Percentiles rank a stretch among this genome's conserved stretches.
phyloP scores from a whole-genome alignment of 2,113 vertebrate species.

The Seriola dumerili region DNA sequence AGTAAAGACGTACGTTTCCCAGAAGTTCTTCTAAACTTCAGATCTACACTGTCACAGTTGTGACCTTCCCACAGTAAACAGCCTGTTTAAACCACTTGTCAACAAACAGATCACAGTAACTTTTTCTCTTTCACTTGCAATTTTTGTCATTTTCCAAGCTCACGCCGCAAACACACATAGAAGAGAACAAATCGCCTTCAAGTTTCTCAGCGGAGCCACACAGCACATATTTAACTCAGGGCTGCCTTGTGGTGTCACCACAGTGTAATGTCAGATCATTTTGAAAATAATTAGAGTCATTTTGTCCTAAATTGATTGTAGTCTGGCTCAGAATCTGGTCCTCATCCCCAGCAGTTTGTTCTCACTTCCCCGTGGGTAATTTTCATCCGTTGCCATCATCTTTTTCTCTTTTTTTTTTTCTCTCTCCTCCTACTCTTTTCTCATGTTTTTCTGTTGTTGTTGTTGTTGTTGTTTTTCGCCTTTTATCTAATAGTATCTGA shows the following conservation, averaged over 20 bases:
- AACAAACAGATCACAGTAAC: conserved; percentile 5
- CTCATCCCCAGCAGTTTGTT: not conserved
- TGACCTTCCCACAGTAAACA: conserved; percentile 13
- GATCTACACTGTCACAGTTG: not conserved
- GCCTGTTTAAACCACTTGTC: conserved; percentile 16
- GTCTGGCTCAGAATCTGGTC: not conserved
- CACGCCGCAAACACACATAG: not conserved
- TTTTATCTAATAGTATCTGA: too few species aligned
- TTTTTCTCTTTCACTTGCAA: conserved; percentile 40
- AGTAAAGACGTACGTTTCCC: not conserved
- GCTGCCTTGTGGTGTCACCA: conserved; percentile 4
- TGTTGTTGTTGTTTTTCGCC: too few species aligned
- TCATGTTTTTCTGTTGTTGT: too few species aligned
- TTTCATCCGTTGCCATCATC: not conserved
- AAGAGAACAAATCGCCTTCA: conserved; percentile 6
- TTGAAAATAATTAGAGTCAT: conserved; percentile 6
- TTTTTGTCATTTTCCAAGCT: conserved; percentile 15
- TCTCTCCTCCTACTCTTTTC: not conserved
- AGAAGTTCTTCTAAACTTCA: not conserved
- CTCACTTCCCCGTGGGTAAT: not conserved
- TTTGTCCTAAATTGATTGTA: conserved; percentile 3
- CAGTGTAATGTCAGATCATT: conserved; percentile 11
- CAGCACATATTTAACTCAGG: not conserved
- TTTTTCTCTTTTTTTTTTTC: not conserved
- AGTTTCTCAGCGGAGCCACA: not conserved